Evolutionary conservation across 2,113 vertebrate genomes (phyloP).

Genomic region (Dipodomys ordii): DNA sequence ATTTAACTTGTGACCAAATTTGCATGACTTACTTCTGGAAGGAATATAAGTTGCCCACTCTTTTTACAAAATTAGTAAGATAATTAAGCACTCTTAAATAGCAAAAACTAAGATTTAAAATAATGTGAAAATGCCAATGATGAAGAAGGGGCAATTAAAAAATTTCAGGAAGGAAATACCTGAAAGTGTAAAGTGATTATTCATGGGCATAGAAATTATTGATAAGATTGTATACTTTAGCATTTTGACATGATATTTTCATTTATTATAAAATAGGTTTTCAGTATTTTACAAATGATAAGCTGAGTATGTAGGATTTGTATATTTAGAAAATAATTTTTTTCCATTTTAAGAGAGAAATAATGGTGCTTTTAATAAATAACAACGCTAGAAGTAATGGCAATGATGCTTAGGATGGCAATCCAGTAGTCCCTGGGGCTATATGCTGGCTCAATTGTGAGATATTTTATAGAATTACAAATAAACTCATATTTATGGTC

Average conservation of each 20-base stretch:
- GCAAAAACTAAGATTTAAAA: neutral
- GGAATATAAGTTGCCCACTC: neutral
- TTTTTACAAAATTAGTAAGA: neutral
- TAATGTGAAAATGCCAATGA: neutral
- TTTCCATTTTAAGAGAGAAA: neutral
- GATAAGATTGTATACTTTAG: neutral
- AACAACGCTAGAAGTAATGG: neutral
- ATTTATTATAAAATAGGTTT: neutral
- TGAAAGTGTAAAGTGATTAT: neutral
- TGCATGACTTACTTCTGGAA: neutral
- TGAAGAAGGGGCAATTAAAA: neutral
- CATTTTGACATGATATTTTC: neutral
- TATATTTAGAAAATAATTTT: too few species aligned
- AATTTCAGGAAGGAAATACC: neutral
- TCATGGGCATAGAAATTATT: neutral
- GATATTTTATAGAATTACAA: slow-evolving; percentile 7
- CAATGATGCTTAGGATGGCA: neutral
- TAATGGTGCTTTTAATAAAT: slow-evolving; percentile 21
- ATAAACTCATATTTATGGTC: slow-evolving; percentile 5
- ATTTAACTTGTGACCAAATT: slow-evolving; percentile 19
- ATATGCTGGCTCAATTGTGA: neutral
- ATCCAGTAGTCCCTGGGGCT: neutral
- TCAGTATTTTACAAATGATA: neutral
- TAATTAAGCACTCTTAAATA: neutral
- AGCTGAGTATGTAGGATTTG: neutral